phyloP scores from a whole-genome alignment of 2,888 invertebrate species.

The Eucriotettix oculatus region DNA sequence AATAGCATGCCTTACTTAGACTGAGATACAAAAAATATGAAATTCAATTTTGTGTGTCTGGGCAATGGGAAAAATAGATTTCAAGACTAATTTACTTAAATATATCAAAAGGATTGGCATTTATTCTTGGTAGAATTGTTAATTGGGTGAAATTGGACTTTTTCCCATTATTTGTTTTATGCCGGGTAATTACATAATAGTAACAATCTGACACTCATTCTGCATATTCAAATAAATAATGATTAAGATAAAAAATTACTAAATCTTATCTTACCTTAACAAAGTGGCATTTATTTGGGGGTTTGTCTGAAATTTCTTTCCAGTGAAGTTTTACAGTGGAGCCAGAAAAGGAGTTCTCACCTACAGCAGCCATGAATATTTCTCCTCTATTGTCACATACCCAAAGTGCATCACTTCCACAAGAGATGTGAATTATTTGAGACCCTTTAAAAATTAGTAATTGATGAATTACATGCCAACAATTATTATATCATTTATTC shows the following conservation, averaged over 20 bases:
- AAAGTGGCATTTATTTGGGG: constrained; percentile 20
- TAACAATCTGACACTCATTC: too few relatives aligned
- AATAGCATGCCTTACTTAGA: too few relatives aligned
- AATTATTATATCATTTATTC: background rate
- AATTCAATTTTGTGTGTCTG: too few relatives aligned
- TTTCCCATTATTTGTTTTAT: too few relatives aligned
- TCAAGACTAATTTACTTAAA: too few relatives aligned
- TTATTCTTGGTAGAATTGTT: too few relatives aligned
- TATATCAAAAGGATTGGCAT: too few relatives aligned
- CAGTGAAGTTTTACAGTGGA: constrained; percentile 29
- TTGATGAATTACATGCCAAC: background rate
- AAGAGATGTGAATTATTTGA: constrained; percentile 25
- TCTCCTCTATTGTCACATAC: constrained; percentile 28
- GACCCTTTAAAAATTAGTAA: constrained; percentile 3
- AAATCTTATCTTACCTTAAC: constrained; percentile 17
- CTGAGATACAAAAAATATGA: too few relatives aligned
- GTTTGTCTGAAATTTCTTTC: constrained; percentile 24
- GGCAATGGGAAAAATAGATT: too few relatives aligned
- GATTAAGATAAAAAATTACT: background rate
- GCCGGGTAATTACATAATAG: too few relatives aligned
- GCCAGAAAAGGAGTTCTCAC: constrained; percentile 24
- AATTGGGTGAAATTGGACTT: too few relatives aligned
- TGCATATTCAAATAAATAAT: background rate
- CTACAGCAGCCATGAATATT: constrained; percentile 30
- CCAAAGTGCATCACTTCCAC: constrained; percentile 30